Evolutionary conservation across 2,888 invertebrate species (phyloP).

Genomic region (Leptothorax acervorum): DNA sequence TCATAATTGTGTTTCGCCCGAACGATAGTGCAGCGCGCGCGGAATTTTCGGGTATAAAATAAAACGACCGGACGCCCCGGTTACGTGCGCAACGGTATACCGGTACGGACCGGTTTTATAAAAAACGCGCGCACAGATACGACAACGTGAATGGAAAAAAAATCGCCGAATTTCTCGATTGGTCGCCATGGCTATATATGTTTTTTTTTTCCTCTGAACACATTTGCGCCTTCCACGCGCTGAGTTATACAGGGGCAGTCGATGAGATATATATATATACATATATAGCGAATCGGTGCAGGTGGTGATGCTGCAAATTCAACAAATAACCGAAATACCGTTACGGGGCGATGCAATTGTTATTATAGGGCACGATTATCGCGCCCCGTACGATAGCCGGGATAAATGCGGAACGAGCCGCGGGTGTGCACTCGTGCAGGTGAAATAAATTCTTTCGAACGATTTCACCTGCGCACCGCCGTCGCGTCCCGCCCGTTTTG

Average conservation of each 20-base stretch:
- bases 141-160: slow-evolving; percentile 23
- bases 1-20: slow-evolving; percentile 48
- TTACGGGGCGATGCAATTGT: slow-evolving; percentile 70
- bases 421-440: slow-evolving; percentile 54
- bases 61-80: slow-evolving; percentile 15
- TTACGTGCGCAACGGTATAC: not conserved
- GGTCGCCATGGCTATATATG: not conserved
- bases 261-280: slow-evolving; percentile 44
- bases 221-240: slow-evolving; percentile 35
- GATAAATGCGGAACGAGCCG: slow-evolving; percentile 65
- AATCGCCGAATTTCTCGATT: slow-evolving; percentile 28
- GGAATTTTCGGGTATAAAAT: slow-evolving; percentile 51
- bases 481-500: slow-evolving; percentile 22
- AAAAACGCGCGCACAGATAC: slow-evolving; percentile 4
- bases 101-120: not conserved
- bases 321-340: slow-evolving; percentile 71
- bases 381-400: slow-evolving; percentile 62
- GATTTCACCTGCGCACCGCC: slow-evolving; percentile 68
- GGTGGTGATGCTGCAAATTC: slow-evolving; percentile 70
- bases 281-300: slow-evolving; percentile 60
- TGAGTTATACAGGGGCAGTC: slow-evolving; percentile 14
- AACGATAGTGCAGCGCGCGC: slow-evolving; percentile 37
- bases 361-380: slow-evolving; percentile 74
- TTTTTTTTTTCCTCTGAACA: not conserved
- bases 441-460: slow-evolving; percentile 74